A percentile compares a stretch with the other conserved stretches of the same genome.
phyloP scores from a whole-genome alignment of 2,113 vertebrate genomes.

The Crotalus horridus region DNA sequence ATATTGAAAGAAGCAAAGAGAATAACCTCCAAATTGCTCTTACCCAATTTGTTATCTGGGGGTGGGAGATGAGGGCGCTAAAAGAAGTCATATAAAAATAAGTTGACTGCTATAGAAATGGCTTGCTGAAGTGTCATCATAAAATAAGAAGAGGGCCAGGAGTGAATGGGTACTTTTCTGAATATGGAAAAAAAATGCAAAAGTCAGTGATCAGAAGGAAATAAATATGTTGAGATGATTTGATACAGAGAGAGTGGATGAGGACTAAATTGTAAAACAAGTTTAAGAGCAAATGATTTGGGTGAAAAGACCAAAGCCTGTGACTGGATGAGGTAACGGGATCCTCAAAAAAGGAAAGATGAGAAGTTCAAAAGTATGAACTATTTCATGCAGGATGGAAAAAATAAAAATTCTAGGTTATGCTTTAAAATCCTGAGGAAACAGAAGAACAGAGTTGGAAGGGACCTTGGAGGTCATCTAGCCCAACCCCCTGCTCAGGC shows the following conservation, averaged over 20 bases:
- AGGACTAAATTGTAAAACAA: background rate
- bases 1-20: background rate
- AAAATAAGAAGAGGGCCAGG: background rate
- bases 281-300: background rate
- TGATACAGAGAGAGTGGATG: background rate
- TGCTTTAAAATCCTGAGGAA: background rate
- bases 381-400: background rate
- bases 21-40: background rate
- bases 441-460: background rate
- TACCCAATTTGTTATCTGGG: background rate
- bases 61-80: background rate
- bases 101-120: background rate
- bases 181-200: background rate
- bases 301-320: background rate
- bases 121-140: background rate
- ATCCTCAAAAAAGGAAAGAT: background rate
- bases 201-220: background rate
- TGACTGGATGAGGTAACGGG: background rate
- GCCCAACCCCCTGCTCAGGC: background rate
- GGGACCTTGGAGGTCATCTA: background rate
- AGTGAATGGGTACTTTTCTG: background rate
- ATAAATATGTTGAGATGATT: background rate
- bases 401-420: background rate
- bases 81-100: background rate
- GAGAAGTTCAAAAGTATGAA: background rate